Evolutionary conservation across 1,140 invertebrate genomes (phyloP), one percentile per base, ranked within the genome.

Genomic region (Polyergus mexicanus): DNA sequence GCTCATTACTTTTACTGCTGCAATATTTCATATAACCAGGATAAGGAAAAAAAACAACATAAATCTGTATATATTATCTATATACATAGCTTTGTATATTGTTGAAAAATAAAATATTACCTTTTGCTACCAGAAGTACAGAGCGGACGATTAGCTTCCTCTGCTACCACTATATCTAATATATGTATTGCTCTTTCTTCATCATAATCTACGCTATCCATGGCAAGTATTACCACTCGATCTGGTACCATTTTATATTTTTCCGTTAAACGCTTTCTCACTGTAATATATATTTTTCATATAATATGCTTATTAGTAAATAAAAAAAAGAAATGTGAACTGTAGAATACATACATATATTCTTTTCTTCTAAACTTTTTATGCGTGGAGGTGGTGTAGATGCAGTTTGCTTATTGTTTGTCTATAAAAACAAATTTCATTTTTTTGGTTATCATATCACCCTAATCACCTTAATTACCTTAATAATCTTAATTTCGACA

Each of bases 181-280:
- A 98, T 97, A 92, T 98, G 97, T 86, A 96, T 96, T 7, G 98
- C 98, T 84, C 97, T 95, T 89, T 97, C 96, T 93, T 98, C 97
- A 85, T 98, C 97, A 94, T 97, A 98, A 92, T 97, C 97, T 1
- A 98, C 97, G 92, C 97, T 98, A 91, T 98, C 98, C 89, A 98
- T 94, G n/a, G 98, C 98, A 91, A 98, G 97, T 7, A 96, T 95
- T 38, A 98, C 97, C 6, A 98, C 96, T 88, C 97, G 96, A 89
- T 98, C 97, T 8, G 97, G 96, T 47, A 98, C 96, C 62, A 96
- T 96, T 71, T 96, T 96, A 93, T 98, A 98, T 91, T 97, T 97
- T 75, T 96, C 95, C 94, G 97, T 96, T n/a, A 98, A 94, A 91
- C 96, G 95, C 32, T 94, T 91, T 95, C 98, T 97, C 92, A 98